Evolutionary conservation across 2,888 invertebrate genomes (phyloP).

Genomic region (Zaprionus bogoriensis): DNA sequence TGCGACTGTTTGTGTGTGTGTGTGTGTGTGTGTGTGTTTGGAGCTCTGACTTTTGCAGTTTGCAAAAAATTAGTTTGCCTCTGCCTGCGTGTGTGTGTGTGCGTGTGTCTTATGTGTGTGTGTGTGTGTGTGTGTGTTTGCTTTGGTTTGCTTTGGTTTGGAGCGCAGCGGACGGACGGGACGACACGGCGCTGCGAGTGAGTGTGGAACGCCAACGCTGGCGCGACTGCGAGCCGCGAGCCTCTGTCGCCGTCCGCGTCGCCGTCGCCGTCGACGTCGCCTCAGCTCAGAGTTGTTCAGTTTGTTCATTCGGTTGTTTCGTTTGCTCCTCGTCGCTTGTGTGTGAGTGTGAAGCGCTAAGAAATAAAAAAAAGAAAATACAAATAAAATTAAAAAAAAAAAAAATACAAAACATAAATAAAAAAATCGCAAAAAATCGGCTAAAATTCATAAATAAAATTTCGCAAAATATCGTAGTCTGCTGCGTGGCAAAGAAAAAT

Average conservation of each 20-base stretch:
- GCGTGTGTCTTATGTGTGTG: constrained; percentile 21
- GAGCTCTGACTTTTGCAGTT: constrained; percentile 52
- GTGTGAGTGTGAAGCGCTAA: constrained; percentile 67
- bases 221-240: constrained; percentile 27
- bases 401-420: constrained; percentile 5
- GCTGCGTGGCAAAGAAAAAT: constrained; percentile 44
- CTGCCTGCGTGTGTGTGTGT: neutral
- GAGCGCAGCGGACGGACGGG: constrained; percentile 58
- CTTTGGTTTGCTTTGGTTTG: constrained; percentile 73
- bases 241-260: constrained; percentile 15
- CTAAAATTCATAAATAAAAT: constrained; percentile 11
- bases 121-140: constrained; percentile 41
- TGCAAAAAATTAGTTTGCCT: constrained; percentile 38
- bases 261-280: constrained; percentile 36
- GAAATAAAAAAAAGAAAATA: constrained; percentile 36
- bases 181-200: neutral
- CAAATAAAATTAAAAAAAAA: constrained; percentile 30
- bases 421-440: neutral
- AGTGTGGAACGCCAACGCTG: constrained; percentile 26
- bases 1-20: constrained; percentile 2
- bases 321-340: constrained; percentile 79
- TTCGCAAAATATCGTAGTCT: neutral
- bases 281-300: constrained; percentile 54
- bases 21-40: constrained; percentile 26
- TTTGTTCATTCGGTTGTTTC: constrained; percentile 78